Conservation (phyloP, 2,113 vertebrate genomes). For the Campylorhamphus procurvoides region DNA sequence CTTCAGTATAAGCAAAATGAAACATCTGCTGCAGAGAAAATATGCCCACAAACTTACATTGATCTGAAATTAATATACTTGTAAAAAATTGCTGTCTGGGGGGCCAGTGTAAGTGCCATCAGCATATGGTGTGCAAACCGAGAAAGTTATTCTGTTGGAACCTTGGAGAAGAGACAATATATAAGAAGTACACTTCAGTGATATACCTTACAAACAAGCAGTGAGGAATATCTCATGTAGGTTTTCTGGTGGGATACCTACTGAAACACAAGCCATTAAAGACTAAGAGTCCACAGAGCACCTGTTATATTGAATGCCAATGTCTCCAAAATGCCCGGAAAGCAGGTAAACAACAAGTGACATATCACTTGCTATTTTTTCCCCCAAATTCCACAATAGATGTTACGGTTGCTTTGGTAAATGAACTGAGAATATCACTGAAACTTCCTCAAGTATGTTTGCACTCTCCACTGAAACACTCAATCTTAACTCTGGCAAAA, state of each 20-base stretch:
- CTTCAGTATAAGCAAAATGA: background rate
- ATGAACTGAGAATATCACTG: background rate
- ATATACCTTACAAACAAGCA: background rate
- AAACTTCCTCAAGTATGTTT: background rate
- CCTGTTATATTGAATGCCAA: background rate
- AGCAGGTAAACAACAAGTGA: background rate
- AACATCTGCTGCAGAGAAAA: background rate
- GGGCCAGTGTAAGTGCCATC: background rate
- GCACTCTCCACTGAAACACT: background rate
- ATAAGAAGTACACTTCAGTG: background rate
- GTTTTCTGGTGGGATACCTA: background rate
- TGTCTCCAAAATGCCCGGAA: background rate
- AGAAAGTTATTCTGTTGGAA: background rate
- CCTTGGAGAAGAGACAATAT: background rate
- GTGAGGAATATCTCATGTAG: background rate
- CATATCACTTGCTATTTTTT: background rate
- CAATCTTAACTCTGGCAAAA: background rate
- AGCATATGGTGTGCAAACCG: background rate
- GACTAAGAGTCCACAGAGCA: background rate
- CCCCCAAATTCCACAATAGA: background rate
- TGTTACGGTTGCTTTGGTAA: background rate
- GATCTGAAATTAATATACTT: background rate
- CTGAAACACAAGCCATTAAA: background rate
- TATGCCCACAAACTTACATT: background rate
- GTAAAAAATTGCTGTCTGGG: background rate